These are phyloP conservation scores for Amphiprion clarkii DNA, from an alignment of 2,797 vertebrate species.

Conservation along the genomic window DNA sequence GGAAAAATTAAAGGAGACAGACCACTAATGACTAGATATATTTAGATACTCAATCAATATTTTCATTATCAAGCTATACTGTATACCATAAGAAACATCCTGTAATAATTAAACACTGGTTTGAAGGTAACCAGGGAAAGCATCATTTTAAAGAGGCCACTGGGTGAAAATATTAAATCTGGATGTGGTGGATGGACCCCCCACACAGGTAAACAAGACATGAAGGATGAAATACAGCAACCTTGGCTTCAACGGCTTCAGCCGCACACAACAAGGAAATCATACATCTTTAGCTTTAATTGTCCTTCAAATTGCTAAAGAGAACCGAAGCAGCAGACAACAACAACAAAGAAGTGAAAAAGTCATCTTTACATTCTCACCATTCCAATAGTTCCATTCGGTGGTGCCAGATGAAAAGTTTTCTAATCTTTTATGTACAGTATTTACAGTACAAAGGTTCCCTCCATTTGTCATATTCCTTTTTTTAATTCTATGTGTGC, in stretches of 20 bases:
- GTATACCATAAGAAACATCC: background rate
- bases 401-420: background rate
- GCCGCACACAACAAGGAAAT: conserved; percentile 48
- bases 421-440: background rate
- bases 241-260: conserved; percentile 24
- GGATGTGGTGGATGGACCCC: conserved; percentile 52
- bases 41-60: conserved; percentile 32
- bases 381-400: background rate
- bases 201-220: conserved; percentile 55
- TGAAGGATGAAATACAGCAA: conserved; percentile 46
- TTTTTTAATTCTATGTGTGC: background rate
- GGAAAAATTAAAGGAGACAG: too few species aligned
- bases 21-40: conserved; percentile 18
- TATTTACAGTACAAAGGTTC: background rate
- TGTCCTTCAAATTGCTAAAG: conserved; percentile 43
- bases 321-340: conserved; percentile 42
- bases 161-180: conserved; percentile 44
- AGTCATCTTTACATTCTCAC: conserved; percentile 3
- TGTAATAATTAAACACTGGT: conserved; percentile 23
- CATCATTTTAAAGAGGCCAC: conserved; percentile 30
- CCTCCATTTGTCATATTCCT: background rate
- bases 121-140: conserved; percentile 13
- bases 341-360: conserved; percentile 18
- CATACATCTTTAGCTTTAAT: conserved; percentile 54
- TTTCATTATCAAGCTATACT: conserved; percentile 28